Conservation (phyloP, 2,797 vertebrate species). For the Karalla daura region DNA sequence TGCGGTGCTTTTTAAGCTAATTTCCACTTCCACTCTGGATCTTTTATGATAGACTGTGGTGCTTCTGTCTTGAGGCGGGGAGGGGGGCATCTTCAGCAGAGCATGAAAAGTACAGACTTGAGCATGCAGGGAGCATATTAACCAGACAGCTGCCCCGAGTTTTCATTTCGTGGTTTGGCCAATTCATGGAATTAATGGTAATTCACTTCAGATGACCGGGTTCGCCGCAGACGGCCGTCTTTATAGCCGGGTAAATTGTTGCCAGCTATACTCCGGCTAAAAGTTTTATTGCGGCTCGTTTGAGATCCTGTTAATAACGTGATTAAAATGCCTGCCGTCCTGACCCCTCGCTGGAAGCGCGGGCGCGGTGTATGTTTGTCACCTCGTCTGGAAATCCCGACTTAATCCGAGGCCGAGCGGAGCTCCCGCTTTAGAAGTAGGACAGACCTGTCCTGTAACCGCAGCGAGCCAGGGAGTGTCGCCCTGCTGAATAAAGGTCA, state of each 20-base stretch:
- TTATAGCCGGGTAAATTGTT: background rate
- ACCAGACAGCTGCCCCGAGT: background rate
- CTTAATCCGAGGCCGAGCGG: background rate
- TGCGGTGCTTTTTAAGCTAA: no score
- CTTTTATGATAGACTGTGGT: no score
- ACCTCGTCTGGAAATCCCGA: constrained; percentile 6
- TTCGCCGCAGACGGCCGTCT: background rate
- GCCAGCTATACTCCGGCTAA: background rate
- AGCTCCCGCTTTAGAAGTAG: constrained; percentile 45
- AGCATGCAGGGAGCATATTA: constrained; percentile 1
- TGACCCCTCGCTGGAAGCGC: background rate
- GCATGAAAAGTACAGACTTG: constrained; percentile 8
- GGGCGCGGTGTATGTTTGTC: constrained; percentile 1
- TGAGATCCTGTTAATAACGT: background rate
- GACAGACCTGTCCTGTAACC: constrained; percentile 38
- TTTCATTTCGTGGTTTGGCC: constrained; percentile 10
- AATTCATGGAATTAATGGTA: background rate
- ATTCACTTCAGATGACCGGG: constrained; percentile 16
- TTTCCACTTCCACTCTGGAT: background rate
- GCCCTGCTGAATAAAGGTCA: constrained; percentile 63
- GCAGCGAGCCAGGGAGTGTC: constrained; percentile 36
- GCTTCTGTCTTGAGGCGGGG: background rate
- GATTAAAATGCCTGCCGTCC: background rate
- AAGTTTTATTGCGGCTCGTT: background rate
- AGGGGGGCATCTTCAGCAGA: background rate